phyloP scores from a whole-genome alignment of 2,888 invertebrate species.

The Athalia cordata region DNA sequence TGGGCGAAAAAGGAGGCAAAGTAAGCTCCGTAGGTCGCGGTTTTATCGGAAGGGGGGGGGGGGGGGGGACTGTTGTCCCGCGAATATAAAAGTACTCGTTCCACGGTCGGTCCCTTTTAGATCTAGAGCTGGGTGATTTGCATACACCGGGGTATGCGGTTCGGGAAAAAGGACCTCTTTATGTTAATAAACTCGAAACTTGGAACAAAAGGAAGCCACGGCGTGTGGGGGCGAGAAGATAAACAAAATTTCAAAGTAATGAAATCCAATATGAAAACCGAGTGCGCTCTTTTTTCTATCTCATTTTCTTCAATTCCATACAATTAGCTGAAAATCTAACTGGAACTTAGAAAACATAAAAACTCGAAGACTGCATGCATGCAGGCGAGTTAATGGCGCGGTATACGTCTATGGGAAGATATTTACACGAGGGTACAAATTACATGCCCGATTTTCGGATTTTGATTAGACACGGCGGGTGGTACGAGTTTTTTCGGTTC shows the following conservation, averaged over 20 bases:
- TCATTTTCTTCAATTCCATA: neutral
- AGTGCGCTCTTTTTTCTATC: neutral
- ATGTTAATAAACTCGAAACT: conserved; percentile 38
- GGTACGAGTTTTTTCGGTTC: conserved; percentile 14
- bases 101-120: conserved; percentile 14
- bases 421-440: conserved; percentile 23
- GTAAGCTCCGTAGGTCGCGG: too few species aligned
- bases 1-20: too few species aligned
- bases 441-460: conserved; percentile 23
- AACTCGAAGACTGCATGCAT: neutral
- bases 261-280: too few species aligned
- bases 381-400: neutral
- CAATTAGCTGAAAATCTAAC: neutral
- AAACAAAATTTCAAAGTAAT: too few species aligned
- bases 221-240: neutral
- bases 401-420: neutral
- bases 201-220: conserved; percentile 18
- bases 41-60: too few species aligned
- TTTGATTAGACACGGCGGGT: conserved; percentile 41
- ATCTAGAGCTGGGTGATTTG: conserved; percentile 22
- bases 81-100: conserved; percentile 13
- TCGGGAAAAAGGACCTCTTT: conserved; percentile 14
- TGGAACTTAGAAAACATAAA: neutral
- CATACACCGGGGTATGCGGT: neutral
- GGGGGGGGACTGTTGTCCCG: too few species aligned